Evolutionary conservation across 2,888 invertebrate genomes (phyloP), one percentile per base, ranked within the genome.

Genomic region (Phrixothrix hirtus): DNA sequence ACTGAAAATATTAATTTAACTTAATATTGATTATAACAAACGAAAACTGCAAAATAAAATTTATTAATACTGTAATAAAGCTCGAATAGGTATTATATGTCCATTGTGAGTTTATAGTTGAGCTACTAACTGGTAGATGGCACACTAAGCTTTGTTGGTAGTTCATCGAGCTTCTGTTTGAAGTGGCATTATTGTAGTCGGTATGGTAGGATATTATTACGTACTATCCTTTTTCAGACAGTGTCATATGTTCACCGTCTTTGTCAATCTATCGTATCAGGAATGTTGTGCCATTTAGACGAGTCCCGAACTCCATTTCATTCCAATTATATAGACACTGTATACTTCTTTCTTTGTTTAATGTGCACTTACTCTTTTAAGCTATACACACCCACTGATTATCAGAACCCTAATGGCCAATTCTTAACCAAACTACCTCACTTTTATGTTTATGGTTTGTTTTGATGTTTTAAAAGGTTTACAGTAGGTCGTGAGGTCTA

Each of bases 51-150:
- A 21, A 21, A 21, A 21, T 3, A 7, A 7, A 9, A 34, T 13
- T n/a, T 10, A 12, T 32, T 30, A 4, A 29, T 21, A 2, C 30
- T 46, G 27, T 29, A 45, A 36, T 29, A 17, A 45, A 35, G 36
- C 36, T 45, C 34, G 14, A 32, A 13, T 30, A 11, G 5, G 16
- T 12, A 44, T 29, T 29, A 29, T 3, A 29, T 11, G 16, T 39
- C 9, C 12, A 17, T 21, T 17, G 41, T 29, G n/a, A n/a, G 14
- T 27, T 55, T 44, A 55, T 55, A 73, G 73, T 74, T 69, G 60
- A 63, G 68, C 71, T 61, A 64, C 66, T 68, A 66, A 66, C 69
- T 65, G 65, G 64, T 74, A 74, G 74, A 65, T 74, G 75, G 75
- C 74, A 66, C 57, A 45, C 53, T 46, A 41, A 27, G 26, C 6